These are phyloP conservation scores for Tetranychus cinnabarinus DNA, from an alignment of 1,140 invertebrate genomes.

Conservation along the genomic window DNA sequence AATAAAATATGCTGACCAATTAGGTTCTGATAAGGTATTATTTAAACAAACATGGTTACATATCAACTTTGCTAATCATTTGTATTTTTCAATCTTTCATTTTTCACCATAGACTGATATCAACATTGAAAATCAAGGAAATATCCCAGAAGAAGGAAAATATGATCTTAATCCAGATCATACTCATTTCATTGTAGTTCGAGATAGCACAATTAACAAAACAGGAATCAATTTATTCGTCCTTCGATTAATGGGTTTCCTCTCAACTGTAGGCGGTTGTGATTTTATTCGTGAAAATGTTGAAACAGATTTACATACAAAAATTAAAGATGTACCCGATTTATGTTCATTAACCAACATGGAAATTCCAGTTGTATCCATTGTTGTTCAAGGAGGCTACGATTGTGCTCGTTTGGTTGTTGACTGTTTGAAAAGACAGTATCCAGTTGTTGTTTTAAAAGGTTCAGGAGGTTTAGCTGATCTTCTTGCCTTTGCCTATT, in stretches of 20 bases:
- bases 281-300: neutral
- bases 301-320: slow-evolving; percentile 1
- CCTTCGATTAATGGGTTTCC: slow-evolving; percentile 10
- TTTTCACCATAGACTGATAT: neutral
- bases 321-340: neutral
- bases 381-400: slow-evolving; percentile 23
- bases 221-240: slow-evolving; percentile 14
- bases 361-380: slow-evolving; percentile 21
- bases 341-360: neutral
- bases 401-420: slow-evolving; percentile 20
- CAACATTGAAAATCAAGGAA: slow-evolving; percentile 13
- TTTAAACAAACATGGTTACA: neutral
- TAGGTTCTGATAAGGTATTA: neutral
- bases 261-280: neutral
- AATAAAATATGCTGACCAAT: slow-evolving; percentile 6
- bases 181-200: slow-evolving; percentile 13
- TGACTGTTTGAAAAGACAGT: slow-evolving; percentile 20
- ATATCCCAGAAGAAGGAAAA: slow-evolving; percentile 12
- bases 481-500: slow-evolving; percentile 21
- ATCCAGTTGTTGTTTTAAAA: slow-evolving; percentile 23
- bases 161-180: slow-evolving; percentile 15
- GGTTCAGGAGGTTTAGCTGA: slow-evolving; percentile 23
- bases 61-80: neutral
- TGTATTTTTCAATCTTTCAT: neutral
- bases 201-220: slow-evolving; percentile 12